phyloP scores from a whole-genome alignment of 1,140 invertebrate genomes.

The Thaumetopoea pityocampa region DNA sequence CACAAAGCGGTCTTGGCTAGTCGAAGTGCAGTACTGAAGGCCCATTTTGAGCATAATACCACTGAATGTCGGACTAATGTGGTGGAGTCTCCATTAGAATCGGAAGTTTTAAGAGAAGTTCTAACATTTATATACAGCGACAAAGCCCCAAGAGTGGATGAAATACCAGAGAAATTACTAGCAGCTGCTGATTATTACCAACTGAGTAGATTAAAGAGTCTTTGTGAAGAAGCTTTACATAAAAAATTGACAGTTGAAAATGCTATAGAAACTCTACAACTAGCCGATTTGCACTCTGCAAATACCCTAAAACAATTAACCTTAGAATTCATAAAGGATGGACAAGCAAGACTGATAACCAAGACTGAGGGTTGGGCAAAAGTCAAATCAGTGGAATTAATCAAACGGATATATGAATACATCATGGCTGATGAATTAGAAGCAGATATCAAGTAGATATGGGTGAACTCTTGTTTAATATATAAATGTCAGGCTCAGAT shows the following conservation, averaged over 20 bases:
- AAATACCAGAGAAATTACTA: conserved; percentile 61
- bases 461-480: too few relatives aligned
- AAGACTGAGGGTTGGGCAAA: conserved; percentile 62
- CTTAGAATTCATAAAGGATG: conserved; percentile 67
- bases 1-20: conserved; percentile 63
- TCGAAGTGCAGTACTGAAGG: conserved; percentile 80
- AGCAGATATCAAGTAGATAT: conserved; percentile 55
- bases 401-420: conserved; percentile 65
- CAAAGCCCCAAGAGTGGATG: conserved; percentile 77
- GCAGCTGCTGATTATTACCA: conserved; percentile 69
- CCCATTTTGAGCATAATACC: conserved; percentile 85
- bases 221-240: conserved; percentile 64
- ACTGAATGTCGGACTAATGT: conserved; percentile 79
- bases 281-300: conserved; percentile 64
- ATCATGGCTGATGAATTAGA: conserved; percentile 59
- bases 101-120: conserved; percentile 80
- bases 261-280: conserved; percentile 60
- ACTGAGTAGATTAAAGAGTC: conserved; percentile 54
- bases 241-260: conserved; percentile 64
- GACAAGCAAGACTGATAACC: conserved; percentile 58
- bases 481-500: too few relatives aligned
- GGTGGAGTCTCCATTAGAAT: conserved; percentile 76
- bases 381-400: conserved; percentile 56
- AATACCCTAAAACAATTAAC: conserved; percentile 46
- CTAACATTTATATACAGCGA: conserved; percentile 83